Conservation (phyloP, 2,888 invertebrate species). For the Amphipyra berbera region DNA sequence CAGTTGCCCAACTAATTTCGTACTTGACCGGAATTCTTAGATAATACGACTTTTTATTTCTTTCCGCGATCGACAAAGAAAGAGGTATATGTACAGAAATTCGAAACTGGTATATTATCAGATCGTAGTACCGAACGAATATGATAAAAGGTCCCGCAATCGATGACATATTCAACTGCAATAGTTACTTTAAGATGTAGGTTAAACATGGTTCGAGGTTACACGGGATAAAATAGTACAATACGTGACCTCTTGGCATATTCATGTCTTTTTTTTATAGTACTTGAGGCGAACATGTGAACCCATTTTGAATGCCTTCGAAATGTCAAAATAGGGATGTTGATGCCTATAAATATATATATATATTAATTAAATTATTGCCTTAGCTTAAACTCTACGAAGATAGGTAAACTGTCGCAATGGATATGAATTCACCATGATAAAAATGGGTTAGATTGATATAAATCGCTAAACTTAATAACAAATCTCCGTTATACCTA, state of each 20-base stretch:
- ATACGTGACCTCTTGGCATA: slow-evolving; percentile 36
- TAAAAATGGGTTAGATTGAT: slow-evolving; percentile 36
- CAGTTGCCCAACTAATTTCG: slow-evolving; percentile 3
- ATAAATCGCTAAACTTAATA: slow-evolving; percentile 8
- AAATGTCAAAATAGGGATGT: slow-evolving; percentile 7
- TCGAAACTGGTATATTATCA: slow-evolving; percentile 30
- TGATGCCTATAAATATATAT: slow-evolving; percentile 46
- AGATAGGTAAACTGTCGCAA: too few species aligned
- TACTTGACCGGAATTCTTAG: neutral
- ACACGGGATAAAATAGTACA: slow-evolving; percentile 33
- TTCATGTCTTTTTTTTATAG: slow-evolving; percentile 27
- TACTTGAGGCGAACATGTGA: slow-evolving; percentile 22
- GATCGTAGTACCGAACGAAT: slow-evolving; percentile 50
- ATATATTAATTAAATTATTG: too few species aligned
- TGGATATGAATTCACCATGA: slow-evolving; percentile 19
- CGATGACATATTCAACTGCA: slow-evolving; percentile 63
- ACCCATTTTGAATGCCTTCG: slow-evolving; percentile 23
- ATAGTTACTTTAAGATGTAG: slow-evolving; percentile 60
- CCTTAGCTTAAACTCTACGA: too few species aligned
- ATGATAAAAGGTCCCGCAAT: slow-evolving; percentile 64
- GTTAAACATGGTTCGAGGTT: slow-evolving; percentile 40
- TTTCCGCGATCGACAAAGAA: slow-evolving; percentile 11
- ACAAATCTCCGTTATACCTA: too few species aligned
- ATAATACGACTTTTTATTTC: neutral
- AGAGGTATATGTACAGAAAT: neutral